phyloP scores from a whole-genome alignment of 2,113 vertebrate species.

The Setophaga coronata region DNA sequence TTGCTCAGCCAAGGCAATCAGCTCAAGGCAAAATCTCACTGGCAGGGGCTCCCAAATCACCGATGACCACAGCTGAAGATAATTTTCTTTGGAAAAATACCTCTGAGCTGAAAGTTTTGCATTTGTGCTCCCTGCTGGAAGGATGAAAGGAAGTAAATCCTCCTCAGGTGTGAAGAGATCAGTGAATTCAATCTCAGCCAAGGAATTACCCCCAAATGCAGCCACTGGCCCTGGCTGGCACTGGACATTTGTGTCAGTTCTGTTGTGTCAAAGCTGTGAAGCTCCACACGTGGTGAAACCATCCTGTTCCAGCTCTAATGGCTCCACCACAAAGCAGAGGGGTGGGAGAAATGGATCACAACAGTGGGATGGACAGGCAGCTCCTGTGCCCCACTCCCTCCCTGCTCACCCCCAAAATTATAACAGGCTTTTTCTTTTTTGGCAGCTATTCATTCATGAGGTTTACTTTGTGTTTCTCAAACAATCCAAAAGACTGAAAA shows the following conservation, averaged over 20 bases:
- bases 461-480: not conserved
- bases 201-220: not conserved
- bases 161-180: not conserved
- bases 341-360: not conserved
- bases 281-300: accelerated
- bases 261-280: not conserved
- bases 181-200: not conserved
- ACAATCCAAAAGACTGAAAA: not conserved
- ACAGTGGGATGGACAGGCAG: not conserved
- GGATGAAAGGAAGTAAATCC: not conserved
- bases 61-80: not conserved
- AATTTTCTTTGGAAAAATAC: not conserved
- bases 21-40: not conserved
- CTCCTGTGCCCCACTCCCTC: not conserved
- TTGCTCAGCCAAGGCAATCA: not conserved
- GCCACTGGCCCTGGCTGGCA: not conserved
- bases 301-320: not conserved
- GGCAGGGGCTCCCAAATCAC: not conserved
- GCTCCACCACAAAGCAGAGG: not conserved
- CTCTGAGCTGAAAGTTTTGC: not conserved
- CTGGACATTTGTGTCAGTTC: not conserved
- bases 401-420: not conserved
- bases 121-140: not conserved
- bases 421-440: not conserved
- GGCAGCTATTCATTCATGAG: not conserved